These are phyloP conservation scores for Leuciscus waleckii DNA, from an alignment of 2,797 vertebrate species.

Conservation along the genomic window DNA sequence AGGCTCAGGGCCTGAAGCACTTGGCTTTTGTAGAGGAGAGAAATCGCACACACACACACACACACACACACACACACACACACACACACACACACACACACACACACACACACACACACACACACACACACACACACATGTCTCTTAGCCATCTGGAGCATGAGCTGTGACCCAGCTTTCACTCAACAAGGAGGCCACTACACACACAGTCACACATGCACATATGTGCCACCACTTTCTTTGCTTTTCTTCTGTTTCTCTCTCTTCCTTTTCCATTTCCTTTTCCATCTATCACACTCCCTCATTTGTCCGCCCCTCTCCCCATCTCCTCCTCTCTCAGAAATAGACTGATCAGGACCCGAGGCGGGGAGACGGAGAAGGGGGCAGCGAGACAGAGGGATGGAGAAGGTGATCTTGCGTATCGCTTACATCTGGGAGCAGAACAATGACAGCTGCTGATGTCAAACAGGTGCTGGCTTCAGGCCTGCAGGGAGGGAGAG, in stretches of 20 bases:
- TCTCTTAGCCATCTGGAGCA: slow-evolving; percentile 60
- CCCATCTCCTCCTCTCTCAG: slow-evolving; percentile 1
- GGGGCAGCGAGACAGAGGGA: slow-evolving; percentile 56
- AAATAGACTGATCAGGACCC: slow-evolving; percentile 42
- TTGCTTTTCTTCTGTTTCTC: background rate
- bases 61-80: too few species aligned
- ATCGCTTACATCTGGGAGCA: slow-evolving; percentile 62
- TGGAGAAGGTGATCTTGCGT: slow-evolving; percentile 62
- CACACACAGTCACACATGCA: slow-evolving; percentile 34
- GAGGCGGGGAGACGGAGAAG: slow-evolving; percentile 47
- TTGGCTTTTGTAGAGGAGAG: slow-evolving; percentile 55
- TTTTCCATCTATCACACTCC: slow-evolving; percentile 2
- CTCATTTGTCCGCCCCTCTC: background rate
- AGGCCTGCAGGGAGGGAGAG: slow-evolving; percentile 49
- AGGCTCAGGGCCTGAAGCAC: slow-evolving; percentile 57
- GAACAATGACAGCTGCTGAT: slow-evolving; percentile 64
- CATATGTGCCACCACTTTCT: slow-evolving; percentile 27
- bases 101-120: too few species aligned
- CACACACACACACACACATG: slow-evolving; percentile 22
- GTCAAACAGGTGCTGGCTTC: slow-evolving; percentile 67
- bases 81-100: too few species aligned
- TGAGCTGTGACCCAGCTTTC: slow-evolving; percentile 58
- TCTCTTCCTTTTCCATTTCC: slow-evolving; percentile 4
- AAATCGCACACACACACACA: slow-evolving; percentile 25
- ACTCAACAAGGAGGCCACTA: slow-evolving; percentile 41